A percentile compares a stretch with the other conserved stretches of the same genome.
Evolutionary conservation across 2,888 invertebrate species (phyloP).

Genomic region (Agrochola macilenta): DNA sequence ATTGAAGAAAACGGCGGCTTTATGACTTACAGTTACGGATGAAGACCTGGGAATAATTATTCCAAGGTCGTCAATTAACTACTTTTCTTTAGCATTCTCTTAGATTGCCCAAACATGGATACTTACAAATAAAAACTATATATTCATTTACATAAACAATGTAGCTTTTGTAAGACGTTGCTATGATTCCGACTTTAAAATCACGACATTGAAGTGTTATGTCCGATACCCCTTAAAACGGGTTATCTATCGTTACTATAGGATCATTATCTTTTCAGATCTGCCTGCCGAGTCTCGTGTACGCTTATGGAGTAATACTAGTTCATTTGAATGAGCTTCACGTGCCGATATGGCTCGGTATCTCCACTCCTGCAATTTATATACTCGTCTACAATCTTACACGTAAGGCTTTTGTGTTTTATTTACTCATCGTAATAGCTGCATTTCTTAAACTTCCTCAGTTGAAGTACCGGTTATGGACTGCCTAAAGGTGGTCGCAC

Average conservation of each 20-base stretch:
- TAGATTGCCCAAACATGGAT: not conserved
- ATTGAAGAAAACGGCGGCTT: not conserved
- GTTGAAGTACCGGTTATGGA: conserved; percentile 2
- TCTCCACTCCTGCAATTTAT: conserved; percentile 82
- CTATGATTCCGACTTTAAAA: conserved; percentile 19
- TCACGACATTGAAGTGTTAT: conserved; percentile 27
- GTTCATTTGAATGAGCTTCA: conserved; percentile 78
- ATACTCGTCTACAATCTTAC: conserved; percentile 81
- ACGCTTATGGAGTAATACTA: conserved; percentile 85
- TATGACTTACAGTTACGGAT: not conserved
- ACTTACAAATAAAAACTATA: not conserved
- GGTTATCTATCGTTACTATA: conserved; percentile 42
- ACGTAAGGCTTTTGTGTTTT: conserved; percentile 78
- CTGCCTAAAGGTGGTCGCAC: no score
- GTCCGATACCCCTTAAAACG: conserved; percentile 31
- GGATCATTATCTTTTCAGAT: conserved; percentile 75
- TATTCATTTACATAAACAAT: not conserved
- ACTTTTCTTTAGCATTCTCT: not conserved
- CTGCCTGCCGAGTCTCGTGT: conserved; percentile 82
- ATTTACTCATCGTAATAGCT: conserved; percentile 24
- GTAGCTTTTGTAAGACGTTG: not conserved
- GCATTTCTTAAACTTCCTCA: conserved; percentile 28
- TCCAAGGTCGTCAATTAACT: not conserved
- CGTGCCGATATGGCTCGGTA: conserved; percentile 80
- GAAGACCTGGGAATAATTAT: not conserved